phyloP scores from a whole-genome alignment of 2,113 vertebrate genomes.

The Tringa solitaria region DNA sequence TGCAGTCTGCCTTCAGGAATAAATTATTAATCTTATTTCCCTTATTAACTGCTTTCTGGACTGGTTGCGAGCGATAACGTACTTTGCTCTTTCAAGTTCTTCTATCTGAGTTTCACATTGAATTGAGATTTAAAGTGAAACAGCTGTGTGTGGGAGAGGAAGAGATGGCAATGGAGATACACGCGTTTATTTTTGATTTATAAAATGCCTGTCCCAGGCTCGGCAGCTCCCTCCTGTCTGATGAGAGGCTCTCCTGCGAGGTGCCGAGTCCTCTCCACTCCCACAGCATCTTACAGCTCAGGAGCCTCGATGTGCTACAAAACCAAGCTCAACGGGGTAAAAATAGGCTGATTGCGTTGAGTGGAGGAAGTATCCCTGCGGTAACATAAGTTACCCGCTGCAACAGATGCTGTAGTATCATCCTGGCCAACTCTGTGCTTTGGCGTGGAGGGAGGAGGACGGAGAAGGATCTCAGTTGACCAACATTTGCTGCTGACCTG shows the following conservation, averaged over 20 bases:
- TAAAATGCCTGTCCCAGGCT: conserved; percentile 48
- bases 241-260: conserved; percentile 26
- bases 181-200: conserved; percentile 66
- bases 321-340: not conserved
- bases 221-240: conserved; percentile 57
- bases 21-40: conserved; percentile 59
- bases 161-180: conserved; percentile 53
- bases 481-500: not conserved
- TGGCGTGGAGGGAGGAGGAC: not conserved
- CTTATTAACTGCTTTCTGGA: conserved; percentile 59
- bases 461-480: not conserved
- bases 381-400: not conserved
- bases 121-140: conserved; percentile 60
- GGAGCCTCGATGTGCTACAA: conserved; percentile 4
- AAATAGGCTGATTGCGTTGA: not conserved
- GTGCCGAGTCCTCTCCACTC: conserved; percentile 46
- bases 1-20: conserved; percentile 50
- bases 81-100: conserved; percentile 58
- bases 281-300: conserved; percentile 53
- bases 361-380: not conserved
- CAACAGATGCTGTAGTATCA: not conserved
- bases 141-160: conserved; percentile 70
- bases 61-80: conserved; percentile 32
- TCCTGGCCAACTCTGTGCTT: not conserved
- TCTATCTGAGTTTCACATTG: conserved; percentile 33